Evolutionary conservation across 2,113 vertebrate species (phyloP), one percentile per base, ranked within the genome.

Genomic region (Thalassoma bifasciatum): DNA sequence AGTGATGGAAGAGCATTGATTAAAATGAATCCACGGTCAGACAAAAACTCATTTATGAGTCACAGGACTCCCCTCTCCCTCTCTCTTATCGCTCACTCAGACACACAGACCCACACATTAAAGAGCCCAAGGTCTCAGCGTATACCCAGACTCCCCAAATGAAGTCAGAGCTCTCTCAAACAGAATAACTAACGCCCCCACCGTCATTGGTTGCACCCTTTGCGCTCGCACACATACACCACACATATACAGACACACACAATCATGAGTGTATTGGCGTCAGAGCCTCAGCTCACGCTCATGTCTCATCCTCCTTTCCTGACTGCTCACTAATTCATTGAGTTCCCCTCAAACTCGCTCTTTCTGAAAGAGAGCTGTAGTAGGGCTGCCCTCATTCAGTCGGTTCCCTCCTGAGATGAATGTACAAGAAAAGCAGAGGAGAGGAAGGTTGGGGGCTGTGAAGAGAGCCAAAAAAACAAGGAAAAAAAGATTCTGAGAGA

Each of bases 331-430:
- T 83, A 79, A 63, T 73, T 86, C 81, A 75, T 38, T 82, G 79
- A 83, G 76, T 84, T 88, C 76, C 56, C 72, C 36, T 71, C 52
- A 16, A 67, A 72, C 71, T 17, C 42, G 64, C 19, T 68, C 82
- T 67, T 64, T 46, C 44, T 68, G 17, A 83, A 61, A 71, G 52
- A 57, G 58, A 69, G 26, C 81, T 70, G 65, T 63, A 52, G 68
- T 63, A 50, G 78, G 82, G 67, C 49, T 94, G 91, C 83, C 91
- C 88, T 92, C 83, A 91, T 92, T 91, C 90, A 90, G 81, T 91
- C 88, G 71, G 37, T 70, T 77, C 60, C 76, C 81, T 50, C 53
- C 50, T 16, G 61, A 71, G 74, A 76, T 79, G 75, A 37, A 60
- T 0, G 1, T 30, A 30, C 30, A 30, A 30, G 30, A 73, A 70